Conservation (phyloP, 92 coral and sea anemone genomes). For the Zoanthus gigantus region DNA sequence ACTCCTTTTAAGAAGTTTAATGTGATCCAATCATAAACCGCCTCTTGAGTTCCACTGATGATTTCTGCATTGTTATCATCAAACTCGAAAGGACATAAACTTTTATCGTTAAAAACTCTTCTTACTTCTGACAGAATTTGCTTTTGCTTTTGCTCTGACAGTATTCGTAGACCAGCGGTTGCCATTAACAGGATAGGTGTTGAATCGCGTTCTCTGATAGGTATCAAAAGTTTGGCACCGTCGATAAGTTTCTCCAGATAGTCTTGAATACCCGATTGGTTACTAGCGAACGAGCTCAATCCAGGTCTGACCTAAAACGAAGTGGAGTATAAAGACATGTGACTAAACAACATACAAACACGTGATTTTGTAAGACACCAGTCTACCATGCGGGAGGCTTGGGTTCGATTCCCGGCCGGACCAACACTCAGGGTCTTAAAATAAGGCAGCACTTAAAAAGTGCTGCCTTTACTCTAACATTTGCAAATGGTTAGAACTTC, state of each 20-base stretch:
- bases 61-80: not conserved
- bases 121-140: not conserved
- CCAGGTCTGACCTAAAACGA: not conserved
- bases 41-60: not conserved
- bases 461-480: too few relatives aligned
- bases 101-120: not conserved
- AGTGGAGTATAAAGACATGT: too few relatives aligned
- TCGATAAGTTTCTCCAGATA: not conserved
- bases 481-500: too few relatives aligned
- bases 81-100: not conserved
- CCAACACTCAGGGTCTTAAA: too few relatives aligned
- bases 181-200: conserved; percentile 1
- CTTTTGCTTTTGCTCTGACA: not conserved
- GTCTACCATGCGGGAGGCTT: too few relatives aligned
- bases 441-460: too few relatives aligned
- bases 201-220: not conserved
- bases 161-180: conserved; percentile 12
- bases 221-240: not conserved
- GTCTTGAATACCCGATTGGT: not conserved
- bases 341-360: too few relatives aligned
- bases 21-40: not conserved
- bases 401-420: too few relatives aligned
- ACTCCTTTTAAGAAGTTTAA: not conserved
- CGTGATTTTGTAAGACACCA: too few relatives aligned
- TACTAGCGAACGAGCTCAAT: not conserved